Evolutionary conservation across 2,888 invertebrate genomes (phyloP), one percentile per base, ranked within the genome.

Genomic region (Zonitis immaculata): DNA sequence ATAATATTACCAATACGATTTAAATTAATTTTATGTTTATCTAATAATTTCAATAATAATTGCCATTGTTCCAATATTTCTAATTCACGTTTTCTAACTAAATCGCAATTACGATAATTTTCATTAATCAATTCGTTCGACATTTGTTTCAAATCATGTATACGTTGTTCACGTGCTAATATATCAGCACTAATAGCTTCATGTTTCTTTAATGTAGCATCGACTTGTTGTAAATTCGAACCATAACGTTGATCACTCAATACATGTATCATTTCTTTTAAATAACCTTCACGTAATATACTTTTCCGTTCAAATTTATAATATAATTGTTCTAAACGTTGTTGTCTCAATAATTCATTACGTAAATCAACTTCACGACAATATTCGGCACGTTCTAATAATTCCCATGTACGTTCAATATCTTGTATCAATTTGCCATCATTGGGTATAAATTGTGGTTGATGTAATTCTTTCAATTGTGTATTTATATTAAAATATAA

Each of bases 181-280:
- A 98, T 97, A 72, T 98, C 98, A 0, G 97, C 96, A 56, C 93
- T 92, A 58, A 98, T 95, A 12, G 98, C 97, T 76, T 98, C 97
- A 73, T 98, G 97, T 71, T 98, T 98, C 79, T 98, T 98, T 35
- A 98, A 87, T 0, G 96, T 95, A 1, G 97, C 97, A 73, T 98
- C 97, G 0, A 97, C 95, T 73, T 97, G 95, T 0, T 90, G 84
- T 62, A 96, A 78, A 78, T 91, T 91, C 64, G 89, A 89, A 1
- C 92, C 92, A 76, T 95, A 95, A 51, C 94, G 84, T 1, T 93
- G 91, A 78, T 95, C 95, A 0, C 91, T 90, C 14, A 98, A 78
- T 9, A 98, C 95, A 74, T 91, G 91, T 63, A 92, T 94, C 96
- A 98, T 98, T 78, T 98, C 98, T 76, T 93, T 92, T 56, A 99